Base-by-base conservation (phyloP, 64 coral and sea anemone genomes). In the Catalaphyllia jardinei region DNA sequence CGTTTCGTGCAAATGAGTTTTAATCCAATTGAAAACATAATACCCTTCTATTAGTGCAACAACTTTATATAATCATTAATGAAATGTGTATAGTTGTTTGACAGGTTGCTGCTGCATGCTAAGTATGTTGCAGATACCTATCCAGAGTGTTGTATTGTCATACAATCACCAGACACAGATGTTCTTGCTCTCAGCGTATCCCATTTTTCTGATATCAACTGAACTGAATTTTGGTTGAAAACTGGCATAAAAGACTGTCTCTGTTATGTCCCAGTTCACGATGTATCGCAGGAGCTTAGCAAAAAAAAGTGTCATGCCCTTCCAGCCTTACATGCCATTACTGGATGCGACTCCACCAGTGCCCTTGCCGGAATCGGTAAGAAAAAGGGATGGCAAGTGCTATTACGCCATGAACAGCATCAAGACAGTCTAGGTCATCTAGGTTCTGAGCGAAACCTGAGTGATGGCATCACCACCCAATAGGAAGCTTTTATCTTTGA, bases 351-450 rank as follows among this genome's bases (percentile, higher is more conserved):
- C 74, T 92, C 89, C 15, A 86, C 61, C 71, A 52, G 54, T 33
- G 72, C 90, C 76, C 86, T 87, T 71, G 82, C 90, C 64, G 83
- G 83, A 46, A 92, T 77, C n/a, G 83, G 62, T 67, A 87, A 92
- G 64, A 79, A 74, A 72, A 84, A 80, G 73, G 65, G 78, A 62
- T 82, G 64, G 50, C 52, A 91, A 85, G 89, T 86, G 18, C 60
- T 74, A 62, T 39, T 29, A 42, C 8, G 25, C 12, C 35, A 31
- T 24, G 80, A 62, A 38, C 67, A 83, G 72, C 73, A 91, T 64
- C 67, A 62, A 62, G 10, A 85, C 20, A 76, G 67, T 59, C 80
- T 69, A 81, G 50, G 67, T 61, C 59, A 73, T 74, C 89, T 91
- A 17, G 89, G 89, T 82, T 18, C 67, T 46, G 46, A 91, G 55